A percentile compares a stretch with the other conserved stretches of the same genome.
Evolutionary conservation across 2,113 vertebrate species (phyloP).

Genomic region (Chionis minor): DNA sequence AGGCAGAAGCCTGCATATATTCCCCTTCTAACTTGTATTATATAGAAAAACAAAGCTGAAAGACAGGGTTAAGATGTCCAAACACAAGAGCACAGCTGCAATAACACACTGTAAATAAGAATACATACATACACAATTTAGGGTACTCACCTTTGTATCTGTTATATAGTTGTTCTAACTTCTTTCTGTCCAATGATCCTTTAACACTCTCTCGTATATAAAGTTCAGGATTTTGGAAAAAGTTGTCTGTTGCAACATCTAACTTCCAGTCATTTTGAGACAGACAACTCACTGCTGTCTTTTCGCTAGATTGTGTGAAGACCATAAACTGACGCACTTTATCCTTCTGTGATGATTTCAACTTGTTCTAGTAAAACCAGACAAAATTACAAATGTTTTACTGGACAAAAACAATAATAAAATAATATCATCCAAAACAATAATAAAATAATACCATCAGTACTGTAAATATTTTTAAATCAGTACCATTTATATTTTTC

Average conservation of each 20-base stretch:
- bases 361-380: slow-evolving; percentile 90
- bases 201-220: slow-evolving; percentile 92
- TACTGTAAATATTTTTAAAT: neutral
- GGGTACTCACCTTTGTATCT: slow-evolving; percentile 91
- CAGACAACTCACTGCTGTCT: slow-evolving; percentile 94
- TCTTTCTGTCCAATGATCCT: slow-evolving; percentile 92
- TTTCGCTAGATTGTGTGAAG: slow-evolving; percentile 98
- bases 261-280: slow-evolving; percentile 99
- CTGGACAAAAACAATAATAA: neutral
- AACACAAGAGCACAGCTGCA: neutral
- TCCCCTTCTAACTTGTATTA: neutral
- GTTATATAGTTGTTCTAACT: slow-evolving; percentile 94
- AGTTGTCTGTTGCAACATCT: slow-evolving; percentile 98
- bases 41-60: neutral
- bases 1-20: neutral
- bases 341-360: slow-evolving; percentile 99
- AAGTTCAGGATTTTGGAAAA: slow-evolving; percentile 97
- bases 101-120: neutral
- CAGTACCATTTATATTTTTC: neutral
- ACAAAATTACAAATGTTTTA: neutral
- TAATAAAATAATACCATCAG: too few relatives aligned
- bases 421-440: neutral
- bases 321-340: slow-evolving; percentile 99
- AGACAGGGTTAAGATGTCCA: neutral
- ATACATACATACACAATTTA: neutral